Evolutionary conservation across 2,113 vertebrate genomes (phyloP).

Genomic region (Conger conger): DNA sequence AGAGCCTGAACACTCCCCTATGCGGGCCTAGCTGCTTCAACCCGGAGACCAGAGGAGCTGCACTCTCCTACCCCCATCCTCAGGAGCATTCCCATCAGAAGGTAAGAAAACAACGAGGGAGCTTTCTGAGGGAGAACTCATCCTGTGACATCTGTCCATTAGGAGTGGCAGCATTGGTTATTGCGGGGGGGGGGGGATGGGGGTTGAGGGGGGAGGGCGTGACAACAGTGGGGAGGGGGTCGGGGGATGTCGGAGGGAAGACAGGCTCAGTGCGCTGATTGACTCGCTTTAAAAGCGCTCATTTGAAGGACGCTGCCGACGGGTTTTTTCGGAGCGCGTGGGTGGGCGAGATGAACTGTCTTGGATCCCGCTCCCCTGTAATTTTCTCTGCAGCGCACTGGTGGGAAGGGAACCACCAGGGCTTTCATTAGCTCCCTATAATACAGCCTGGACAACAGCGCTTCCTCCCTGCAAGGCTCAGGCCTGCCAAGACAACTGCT

Average conservation of each 20-base stretch:
- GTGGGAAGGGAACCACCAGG: slow-evolving; percentile 8
- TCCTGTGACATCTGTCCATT: background rate
- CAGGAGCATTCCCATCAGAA: background rate
- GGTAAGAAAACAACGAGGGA: background rate
- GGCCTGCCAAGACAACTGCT: slow-evolving; percentile 17
- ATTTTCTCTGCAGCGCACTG: background rate
- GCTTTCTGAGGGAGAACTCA: background rate
- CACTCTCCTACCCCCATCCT: background rate
- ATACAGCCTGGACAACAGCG: background rate
- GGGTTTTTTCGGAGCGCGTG: slow-evolving; percentile 2
- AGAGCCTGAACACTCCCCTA: background rate
- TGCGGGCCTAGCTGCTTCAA: background rate
- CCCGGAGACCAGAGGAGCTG: background rate
- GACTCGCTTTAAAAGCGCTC: background rate
- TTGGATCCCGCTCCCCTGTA: slow-evolving; percentile 9
- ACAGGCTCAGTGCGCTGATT: background rate
- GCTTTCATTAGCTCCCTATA: slow-evolving; percentile 4
- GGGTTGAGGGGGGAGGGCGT: background rate
- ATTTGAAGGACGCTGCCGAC: slow-evolving; percentile 3
- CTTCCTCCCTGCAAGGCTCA: background rate
- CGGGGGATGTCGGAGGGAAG: background rate
- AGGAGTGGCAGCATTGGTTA: too few species aligned
- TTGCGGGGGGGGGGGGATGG: too few species aligned
- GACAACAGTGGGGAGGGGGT: background rate
- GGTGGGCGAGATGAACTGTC: background rate